A percentile compares a stretch with the other conserved stretches of the same genome.
Conservation (phyloP, 37 sponge, comb jelly and placozoan species). For the Spongilla lacustris region DNA sequence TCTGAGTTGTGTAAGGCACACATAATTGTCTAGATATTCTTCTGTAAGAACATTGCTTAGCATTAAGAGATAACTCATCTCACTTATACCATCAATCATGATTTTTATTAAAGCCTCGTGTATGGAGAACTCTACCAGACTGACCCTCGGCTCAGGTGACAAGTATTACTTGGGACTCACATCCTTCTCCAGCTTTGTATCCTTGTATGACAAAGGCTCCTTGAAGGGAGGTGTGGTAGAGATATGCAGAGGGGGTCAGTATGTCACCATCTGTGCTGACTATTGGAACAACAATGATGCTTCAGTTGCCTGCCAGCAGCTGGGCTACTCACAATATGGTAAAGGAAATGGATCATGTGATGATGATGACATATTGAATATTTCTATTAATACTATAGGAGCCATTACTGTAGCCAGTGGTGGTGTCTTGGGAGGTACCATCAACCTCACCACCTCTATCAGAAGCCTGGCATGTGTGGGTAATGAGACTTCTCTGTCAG, state of each 20-base stretch:
- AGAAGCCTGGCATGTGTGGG: neutral
- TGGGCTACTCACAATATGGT: constrained; percentile 52
- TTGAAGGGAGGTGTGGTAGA: constrained; percentile 54
- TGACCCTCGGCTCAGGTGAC: neutral
- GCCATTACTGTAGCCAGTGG: neutral
- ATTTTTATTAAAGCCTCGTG: neutral
- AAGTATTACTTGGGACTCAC: neutral
- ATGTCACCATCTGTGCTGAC: constrained; percentile 41
- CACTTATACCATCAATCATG: neutral
- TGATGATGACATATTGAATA: neutral
- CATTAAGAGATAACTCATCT: too few relatives aligned
- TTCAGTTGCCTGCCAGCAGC: constrained; percentile 39
- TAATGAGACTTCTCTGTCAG: neutral
- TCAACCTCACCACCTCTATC: neutral
- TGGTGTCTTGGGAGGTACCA: neutral
- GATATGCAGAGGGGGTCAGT: constrained; percentile 33
- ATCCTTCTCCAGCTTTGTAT: neutral
- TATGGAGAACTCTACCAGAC: neutral
- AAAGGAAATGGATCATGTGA: neutral
- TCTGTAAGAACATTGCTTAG: too few relatives aligned
- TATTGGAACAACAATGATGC: constrained; percentile 35
- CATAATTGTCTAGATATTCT: too few relatives aligned
- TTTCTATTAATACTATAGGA: neutral
- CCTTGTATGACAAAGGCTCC: constrained; percentile 5
- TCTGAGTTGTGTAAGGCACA: too few relatives aligned